Evolutionary conservation across 2,797 vertebrate species (phyloP).

Genomic region (Propithecus perrieri): DNA sequence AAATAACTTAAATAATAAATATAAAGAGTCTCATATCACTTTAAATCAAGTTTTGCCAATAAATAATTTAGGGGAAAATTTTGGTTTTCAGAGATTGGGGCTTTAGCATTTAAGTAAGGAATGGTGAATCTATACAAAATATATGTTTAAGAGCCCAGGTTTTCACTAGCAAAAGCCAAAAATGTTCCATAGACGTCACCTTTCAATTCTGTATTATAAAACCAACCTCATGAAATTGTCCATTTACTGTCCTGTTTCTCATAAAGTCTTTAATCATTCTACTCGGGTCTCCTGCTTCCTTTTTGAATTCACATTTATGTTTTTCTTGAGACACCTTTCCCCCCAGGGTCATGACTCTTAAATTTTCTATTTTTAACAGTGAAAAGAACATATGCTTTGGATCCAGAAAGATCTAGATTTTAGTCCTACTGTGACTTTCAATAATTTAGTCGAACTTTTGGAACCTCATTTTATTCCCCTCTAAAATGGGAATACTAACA

Average conservation of each 20-base stretch:
- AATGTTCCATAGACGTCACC: neutral
- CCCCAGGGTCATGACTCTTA: neutral
- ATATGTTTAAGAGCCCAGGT: neutral
- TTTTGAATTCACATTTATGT: neutral
- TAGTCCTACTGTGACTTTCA: neutral
- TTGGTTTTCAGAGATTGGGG: neutral
- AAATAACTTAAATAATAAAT: constrained; percentile 2
- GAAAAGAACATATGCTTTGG: neutral
- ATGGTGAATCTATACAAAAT: neutral
- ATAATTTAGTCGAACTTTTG: constrained; percentile 2
- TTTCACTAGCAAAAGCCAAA: neutral
- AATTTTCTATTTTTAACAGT: neutral
- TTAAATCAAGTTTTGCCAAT: constrained; percentile 15
- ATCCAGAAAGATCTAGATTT: neutral
- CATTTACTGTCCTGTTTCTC: neutral
- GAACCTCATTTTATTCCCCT: neutral
- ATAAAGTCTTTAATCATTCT: neutral
- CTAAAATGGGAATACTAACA: neutral
- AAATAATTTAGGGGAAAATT: neutral
- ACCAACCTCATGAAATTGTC: neutral
- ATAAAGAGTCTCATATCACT: neutral
- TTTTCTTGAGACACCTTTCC: neutral
- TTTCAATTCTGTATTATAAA: neutral
- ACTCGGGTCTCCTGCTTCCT: neutral
- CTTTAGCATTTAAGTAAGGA: neutral